A percentile compares a stretch with the other conserved stretches of the same genome.
These are phyloP conservation scores for Trididemnum clinides DNA, from an alignment of 23 tunicate species.

Conservation along the genomic window DNA sequence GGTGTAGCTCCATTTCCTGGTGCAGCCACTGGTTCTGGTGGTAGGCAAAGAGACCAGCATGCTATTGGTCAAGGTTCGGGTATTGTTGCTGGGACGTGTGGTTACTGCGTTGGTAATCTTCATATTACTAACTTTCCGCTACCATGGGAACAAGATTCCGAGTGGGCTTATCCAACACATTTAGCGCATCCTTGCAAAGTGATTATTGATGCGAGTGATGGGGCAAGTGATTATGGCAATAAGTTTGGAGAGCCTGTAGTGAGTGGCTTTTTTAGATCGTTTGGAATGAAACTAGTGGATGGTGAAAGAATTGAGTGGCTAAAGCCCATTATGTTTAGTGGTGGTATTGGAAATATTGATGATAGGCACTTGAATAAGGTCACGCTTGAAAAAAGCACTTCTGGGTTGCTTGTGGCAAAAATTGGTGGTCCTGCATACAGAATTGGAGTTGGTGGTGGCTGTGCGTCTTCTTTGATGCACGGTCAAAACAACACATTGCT, in stretches of 20 bases:
- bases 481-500: conserved; percentile 63
- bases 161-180: conserved; percentile 23
- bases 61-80: conserved; percentile 79
- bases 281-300: conserved; percentile 44
- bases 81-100: conserved; percentile 79
- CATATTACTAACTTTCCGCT: conserved; percentile 21
- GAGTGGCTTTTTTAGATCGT: conserved; percentile 78
- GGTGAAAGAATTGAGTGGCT: conserved; percentile 76
- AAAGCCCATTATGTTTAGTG: conserved; percentile 95
- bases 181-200: conserved; percentile 57
- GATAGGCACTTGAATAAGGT: conserved; percentile 46
- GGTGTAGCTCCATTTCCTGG: conserved; percentile 97
- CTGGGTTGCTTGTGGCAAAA: conserved; percentile 73
- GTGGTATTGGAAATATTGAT: conserved; percentile 68
- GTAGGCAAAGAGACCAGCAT: conserved; percentile 94
- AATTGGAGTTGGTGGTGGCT: conserved; percentile 94
- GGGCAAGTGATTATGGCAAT: conserved; percentile 93
- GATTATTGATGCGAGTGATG: conserved; percentile 79
- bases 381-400: conserved; percentile 39
- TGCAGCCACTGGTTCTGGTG: conserved; percentile 94
- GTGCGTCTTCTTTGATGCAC: conserved; percentile 90
- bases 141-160: conserved; percentile 66
- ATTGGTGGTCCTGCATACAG: conserved; percentile 81
- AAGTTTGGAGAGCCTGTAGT: conserved; percentile 89
- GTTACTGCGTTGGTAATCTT: conserved; percentile 85